Percentiles rank a stretch among this genome's conserved stretches.
Evolutionary conservation across 2,113 vertebrate genomes (phyloP).

Genomic region (Maccullochella peelii): DNA sequence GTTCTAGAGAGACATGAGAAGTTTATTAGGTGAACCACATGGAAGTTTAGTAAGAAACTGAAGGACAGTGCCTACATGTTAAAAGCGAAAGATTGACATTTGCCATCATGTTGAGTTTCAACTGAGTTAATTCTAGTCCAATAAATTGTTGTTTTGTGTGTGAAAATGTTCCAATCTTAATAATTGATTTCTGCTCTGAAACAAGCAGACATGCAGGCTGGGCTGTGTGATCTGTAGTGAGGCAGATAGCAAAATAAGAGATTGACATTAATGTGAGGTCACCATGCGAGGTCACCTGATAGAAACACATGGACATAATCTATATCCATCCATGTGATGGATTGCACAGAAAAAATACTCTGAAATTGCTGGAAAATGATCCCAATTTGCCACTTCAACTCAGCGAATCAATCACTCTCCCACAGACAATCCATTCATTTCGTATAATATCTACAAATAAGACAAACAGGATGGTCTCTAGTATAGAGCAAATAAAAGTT

Average conservation of each 20-base stretch:
- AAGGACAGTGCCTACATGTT: background rate
- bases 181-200: slow-evolving; percentile 20
- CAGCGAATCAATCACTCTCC: slow-evolving; percentile 45
- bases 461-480: slow-evolving; percentile 27
- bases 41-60: background rate
- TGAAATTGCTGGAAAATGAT: slow-evolving; percentile 24
- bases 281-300: background rate
- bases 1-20: background rate
- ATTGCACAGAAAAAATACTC: background rate
- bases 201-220: background rate
- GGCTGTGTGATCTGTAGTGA: slow-evolving; percentile 5
- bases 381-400: slow-evolving; percentile 45
- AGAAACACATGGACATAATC: slow-evolving; percentile 22
- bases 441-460: slow-evolving; percentile 25
- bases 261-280: slow-evolving; percentile 41
- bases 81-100: background rate
- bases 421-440: slow-evolving; percentile 21
- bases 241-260: slow-evolving; percentile 16
- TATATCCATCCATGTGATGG: slow-evolving; percentile 9
- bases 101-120: background rate
- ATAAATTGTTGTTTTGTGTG: slow-evolving; percentile 15
- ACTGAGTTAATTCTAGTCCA: background rate
- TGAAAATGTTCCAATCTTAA: slow-evolving; percentile 7
- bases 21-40: background rate
- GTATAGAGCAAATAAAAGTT: slow-evolving; percentile 36